These are phyloP conservation scores for Diadema setosum DNA, from an alignment of 35 echinoderm and acorn worm species.

Conservation along the genomic window DNA sequence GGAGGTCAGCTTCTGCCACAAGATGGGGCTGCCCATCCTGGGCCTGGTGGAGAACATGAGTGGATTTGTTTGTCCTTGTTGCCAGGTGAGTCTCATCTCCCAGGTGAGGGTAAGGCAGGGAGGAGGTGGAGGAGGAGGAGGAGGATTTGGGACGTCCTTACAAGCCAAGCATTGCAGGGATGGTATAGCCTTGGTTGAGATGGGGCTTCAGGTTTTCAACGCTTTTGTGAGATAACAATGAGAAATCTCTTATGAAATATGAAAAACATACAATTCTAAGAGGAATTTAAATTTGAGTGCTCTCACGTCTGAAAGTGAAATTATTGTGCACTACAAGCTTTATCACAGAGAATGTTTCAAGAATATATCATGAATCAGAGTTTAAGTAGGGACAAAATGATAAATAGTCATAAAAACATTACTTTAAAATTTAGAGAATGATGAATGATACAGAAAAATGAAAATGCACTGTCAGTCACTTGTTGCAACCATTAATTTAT, in stretches of 20 bases:
- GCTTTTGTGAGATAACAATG: background rate
- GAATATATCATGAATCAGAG: no score
- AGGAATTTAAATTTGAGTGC: no score
- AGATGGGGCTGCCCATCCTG: conserved; percentile 50
- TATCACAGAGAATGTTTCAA: no score
- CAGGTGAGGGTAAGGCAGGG: background rate
- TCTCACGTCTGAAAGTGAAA: no score
- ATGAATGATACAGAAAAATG: no score
- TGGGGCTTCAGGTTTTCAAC: background rate
- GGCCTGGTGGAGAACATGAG: conserved; percentile 83
- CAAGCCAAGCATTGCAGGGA: background rate
- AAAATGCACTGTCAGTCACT: no score
- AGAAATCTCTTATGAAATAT: background rate
- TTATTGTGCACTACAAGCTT: no score
- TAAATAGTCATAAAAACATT: no score
- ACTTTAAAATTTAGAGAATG: no score
- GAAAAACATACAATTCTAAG: no score
- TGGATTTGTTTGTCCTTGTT: conserved; percentile 73
- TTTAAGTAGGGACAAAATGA: no score
- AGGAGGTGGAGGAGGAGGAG: background rate
- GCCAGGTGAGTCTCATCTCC: conserved; percentile 10
- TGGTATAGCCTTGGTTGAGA: background rate
- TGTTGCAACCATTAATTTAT: no score
- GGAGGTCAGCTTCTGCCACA: conserved; percentile 60
- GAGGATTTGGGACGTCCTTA: background rate